These are phyloP conservation scores for Odocoileus hemionus DNA, from an alignment of 2,113 vertebrate species.

Conservation along the genomic window DNA sequence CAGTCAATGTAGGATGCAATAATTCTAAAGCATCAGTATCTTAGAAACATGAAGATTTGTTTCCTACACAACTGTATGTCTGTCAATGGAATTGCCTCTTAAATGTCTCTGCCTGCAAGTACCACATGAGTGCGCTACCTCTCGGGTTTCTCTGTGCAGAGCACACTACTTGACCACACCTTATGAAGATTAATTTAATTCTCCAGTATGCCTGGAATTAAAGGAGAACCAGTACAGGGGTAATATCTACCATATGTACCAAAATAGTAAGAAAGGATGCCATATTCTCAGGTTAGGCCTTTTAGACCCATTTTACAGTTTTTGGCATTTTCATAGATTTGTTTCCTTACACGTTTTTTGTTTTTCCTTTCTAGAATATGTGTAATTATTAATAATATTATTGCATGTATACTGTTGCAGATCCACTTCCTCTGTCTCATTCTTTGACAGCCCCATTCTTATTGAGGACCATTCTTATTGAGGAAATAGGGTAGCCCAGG, in stretches of 20 bases:
- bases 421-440: not conserved
- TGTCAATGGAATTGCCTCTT: not conserved
- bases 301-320: not conserved
- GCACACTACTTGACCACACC: accelerated
- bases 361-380: not conserved
- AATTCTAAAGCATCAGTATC: not conserved
- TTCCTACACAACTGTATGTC: not conserved
- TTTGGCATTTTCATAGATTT: not conserved
- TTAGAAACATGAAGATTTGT: not conserved
- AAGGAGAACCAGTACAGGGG: not conserved
- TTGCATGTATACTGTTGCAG: no score
- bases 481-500: not conserved
- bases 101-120: not conserved
- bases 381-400: not conserved
- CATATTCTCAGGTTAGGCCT: not conserved
- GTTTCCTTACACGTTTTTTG: not conserved
- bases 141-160: not conserved
- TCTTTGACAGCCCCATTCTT: not conserved
- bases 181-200: not conserved
- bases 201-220: not conserved
- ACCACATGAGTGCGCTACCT: not conserved
- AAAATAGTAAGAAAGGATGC: not conserved
- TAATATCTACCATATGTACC: not conserved
- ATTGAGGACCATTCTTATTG: not conserved
- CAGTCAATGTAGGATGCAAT: not conserved